phyloP scores from a whole-genome alignment of 2,888 invertebrate genomes.

The Aleiodes alternator region DNA sequence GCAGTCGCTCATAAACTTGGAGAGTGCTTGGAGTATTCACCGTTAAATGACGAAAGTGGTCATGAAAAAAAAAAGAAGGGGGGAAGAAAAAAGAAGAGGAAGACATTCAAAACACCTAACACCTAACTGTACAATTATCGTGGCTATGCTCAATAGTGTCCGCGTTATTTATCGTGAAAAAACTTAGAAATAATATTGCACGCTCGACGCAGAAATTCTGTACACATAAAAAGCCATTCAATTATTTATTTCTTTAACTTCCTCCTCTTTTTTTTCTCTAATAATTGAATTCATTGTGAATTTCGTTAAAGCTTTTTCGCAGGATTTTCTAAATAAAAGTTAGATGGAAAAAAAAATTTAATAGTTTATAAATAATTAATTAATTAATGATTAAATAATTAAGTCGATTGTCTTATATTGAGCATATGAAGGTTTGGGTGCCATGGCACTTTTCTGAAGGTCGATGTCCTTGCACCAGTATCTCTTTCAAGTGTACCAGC shows the following conservation, averaged over 20 bases:
- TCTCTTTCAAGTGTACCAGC: constrained; percentile 55
- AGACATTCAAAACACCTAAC: neutral
- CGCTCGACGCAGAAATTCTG: constrained; percentile 30
- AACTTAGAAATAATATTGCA: constrained; percentile 56
- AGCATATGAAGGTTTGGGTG: constrained; percentile 76
- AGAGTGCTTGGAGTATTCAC: neutral
- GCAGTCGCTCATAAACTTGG: neutral
- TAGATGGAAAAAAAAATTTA: too few relatives aligned
- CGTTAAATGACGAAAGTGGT: neutral
- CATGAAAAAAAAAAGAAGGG: neutral
- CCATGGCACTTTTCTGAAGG: constrained; percentile 76
- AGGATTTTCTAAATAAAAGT: too few relatives aligned
- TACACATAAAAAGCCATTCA: neutral
- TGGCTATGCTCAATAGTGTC: neutral
- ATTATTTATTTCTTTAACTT: neutral
- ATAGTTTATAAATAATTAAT: neutral
- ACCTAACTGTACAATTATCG: constrained; percentile 43
- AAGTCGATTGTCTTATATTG: constrained; percentile 68
- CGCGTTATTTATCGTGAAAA: constrained; percentile 5
- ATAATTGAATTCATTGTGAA: neutral
- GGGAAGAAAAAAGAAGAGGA: neutral
- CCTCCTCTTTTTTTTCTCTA: neutral
- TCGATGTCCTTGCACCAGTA: constrained; percentile 60
- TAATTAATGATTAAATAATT: constrained; percentile 25
- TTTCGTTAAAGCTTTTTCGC: too few relatives aligned